Conservation (phyloP, 2,888 invertebrate species). For the Erynnis tages region DNA sequence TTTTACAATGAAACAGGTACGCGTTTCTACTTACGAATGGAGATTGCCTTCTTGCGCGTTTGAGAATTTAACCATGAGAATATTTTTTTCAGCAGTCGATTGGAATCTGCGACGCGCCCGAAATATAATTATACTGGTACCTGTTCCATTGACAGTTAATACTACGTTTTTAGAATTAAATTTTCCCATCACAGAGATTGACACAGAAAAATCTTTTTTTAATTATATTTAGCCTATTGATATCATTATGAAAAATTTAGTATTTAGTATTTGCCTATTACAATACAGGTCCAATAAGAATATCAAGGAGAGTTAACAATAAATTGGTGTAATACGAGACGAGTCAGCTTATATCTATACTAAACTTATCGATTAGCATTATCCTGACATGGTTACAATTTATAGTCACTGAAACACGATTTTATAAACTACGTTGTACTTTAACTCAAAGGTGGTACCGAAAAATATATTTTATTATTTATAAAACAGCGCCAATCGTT, state of each 20-base stretch:
- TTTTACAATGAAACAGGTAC: conserved; percentile 59
- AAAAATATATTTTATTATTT: conserved; percentile 69
- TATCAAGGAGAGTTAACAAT: conserved; percentile 63
- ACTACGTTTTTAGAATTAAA: conserved; percentile 75
- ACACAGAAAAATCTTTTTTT: conserved; percentile 63
- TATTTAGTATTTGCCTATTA: conserved; percentile 70
- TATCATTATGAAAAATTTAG: conserved; percentile 74
- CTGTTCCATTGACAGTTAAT: conserved; percentile 69
- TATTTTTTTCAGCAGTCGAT: conserved; percentile 23
- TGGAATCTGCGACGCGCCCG: conserved; percentile 28
- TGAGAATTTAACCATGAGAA: conserved; percentile 27
- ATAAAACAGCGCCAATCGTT: conserved; percentile 69
- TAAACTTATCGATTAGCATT: conserved; percentile 69
- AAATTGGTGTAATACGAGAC: conserved; percentile 71
- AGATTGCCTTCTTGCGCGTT: conserved; percentile 28
- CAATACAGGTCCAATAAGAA: conserved; percentile 62
- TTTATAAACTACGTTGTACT: conserved; percentile 78
- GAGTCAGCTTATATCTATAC: conserved; percentile 71
- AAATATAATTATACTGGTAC: conserved; percentile 41
- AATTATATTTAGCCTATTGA: conserved; percentile 71
- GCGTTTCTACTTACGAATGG: conserved; percentile 27
- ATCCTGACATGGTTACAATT: conserved; percentile 68
- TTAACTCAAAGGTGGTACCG: conserved; percentile 80
- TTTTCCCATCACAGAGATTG: conserved; percentile 79
- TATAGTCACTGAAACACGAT: conserved; percentile 70